phyloP scores from a whole-genome alignment of 2,888 invertebrate species.

The Lasius platythorax region DNA sequence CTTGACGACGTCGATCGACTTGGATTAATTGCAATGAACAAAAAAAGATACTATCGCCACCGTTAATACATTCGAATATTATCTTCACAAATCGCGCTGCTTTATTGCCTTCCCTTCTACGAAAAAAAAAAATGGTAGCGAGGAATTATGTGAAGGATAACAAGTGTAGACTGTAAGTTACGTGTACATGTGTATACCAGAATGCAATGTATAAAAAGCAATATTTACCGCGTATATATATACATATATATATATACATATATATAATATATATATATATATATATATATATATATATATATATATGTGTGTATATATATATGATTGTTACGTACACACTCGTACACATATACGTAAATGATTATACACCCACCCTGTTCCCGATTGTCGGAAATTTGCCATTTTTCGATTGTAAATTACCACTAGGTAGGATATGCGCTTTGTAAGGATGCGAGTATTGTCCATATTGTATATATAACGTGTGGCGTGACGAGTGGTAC shows the following conservation, averaged over 20 bases:
- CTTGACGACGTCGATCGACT: conserved; percentile 1
- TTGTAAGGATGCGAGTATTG: conserved; percentile 68
- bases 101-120: conserved; percentile 47
- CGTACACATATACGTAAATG: conserved; percentile 60
- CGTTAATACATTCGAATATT: conserved; percentile 41
- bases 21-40: conserved; percentile 30
- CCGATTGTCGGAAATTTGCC: conserved; percentile 63
- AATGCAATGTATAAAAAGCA: conserved; percentile 80
- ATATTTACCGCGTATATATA: conserved; percentile 72
- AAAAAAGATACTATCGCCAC: conserved; percentile 36
- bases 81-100: conserved; percentile 44
- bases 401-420: conserved; percentile 69
- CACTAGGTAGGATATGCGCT: conserved; percentile 61
- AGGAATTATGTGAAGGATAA: conserved; percentile 21
- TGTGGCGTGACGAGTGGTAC: conserved; percentile 49
- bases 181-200: conserved; percentile 68
- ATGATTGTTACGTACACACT: conserved; percentile 37
- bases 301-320: conserved; percentile 40
- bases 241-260: conserved; percentile 26
- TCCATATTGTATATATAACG: conserved; percentile 71
- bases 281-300: conserved; percentile 30
- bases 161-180: conserved; percentile 54
- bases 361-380: conserved; percentile 64
- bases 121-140: conserved; percentile 33
- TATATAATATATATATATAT: conserved; percentile 39